Evolutionary conservation across 2,113 vertebrate genomes (phyloP).

Genomic region (Notarius quadriscutis): DNA sequence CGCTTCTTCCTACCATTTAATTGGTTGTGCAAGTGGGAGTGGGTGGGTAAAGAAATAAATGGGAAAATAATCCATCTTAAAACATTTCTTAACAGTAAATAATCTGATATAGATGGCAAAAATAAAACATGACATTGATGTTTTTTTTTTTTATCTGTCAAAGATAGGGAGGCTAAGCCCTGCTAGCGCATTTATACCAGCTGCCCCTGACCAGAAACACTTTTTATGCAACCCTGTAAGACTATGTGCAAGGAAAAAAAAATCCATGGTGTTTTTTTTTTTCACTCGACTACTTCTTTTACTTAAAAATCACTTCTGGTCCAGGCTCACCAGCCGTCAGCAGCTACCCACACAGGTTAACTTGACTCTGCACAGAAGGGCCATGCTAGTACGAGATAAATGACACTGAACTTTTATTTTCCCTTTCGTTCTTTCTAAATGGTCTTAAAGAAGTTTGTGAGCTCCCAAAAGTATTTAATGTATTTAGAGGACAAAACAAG

Average conservation of each 20-base stretch:
- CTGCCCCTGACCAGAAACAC: neutral
- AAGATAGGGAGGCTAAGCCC: neutral
- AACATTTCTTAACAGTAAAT: too few relatives aligned
- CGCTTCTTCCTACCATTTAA: too few relatives aligned
- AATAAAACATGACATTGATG: neutral
- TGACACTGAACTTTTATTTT: constrained; percentile 29
- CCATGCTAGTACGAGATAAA: neutral
- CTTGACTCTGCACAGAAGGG: constrained; percentile 8
- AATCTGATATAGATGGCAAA: neutral
- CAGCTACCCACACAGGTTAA: constrained; percentile 21
- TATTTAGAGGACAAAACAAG: constrained; percentile 51
- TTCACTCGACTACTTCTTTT: neutral
- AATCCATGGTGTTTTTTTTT: constrained; percentile 2
- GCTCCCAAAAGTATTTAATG: constrained; percentile 59
- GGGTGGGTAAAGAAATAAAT: too few relatives aligned
- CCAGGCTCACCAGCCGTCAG: constrained; percentile 1
- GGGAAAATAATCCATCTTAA: too few relatives aligned
- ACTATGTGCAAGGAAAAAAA: neutral
- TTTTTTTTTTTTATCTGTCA: neutral
- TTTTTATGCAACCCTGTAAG: neutral
- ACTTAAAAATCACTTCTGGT: constrained; percentile 32
- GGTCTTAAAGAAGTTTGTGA: constrained; percentile 53
- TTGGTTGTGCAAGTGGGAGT: too few relatives aligned
- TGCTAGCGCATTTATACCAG: neutral
- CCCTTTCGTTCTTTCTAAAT: constrained; percentile 29